Base-by-base conservation (phyloP, 2,888 invertebrate genomes). In the Rhaphigaster nebulosa region DNA sequence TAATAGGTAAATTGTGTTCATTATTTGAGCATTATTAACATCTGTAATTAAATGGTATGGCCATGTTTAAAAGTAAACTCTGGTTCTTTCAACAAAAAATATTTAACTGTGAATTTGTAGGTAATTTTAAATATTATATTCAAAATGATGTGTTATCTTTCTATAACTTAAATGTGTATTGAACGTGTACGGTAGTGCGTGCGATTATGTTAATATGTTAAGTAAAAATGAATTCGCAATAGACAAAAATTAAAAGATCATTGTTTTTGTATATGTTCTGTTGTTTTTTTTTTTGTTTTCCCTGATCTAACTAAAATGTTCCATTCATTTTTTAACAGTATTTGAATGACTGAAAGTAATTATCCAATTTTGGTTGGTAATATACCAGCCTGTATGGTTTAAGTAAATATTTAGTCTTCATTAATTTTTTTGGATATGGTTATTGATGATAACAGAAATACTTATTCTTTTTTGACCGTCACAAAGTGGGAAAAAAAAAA, bases 141-240 rank as follows among this genome's bases (percentile, higher is more conserved):
- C 50, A 89, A 45, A 84, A 84, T 76, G 87, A 90, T 90, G 65
- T 90, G 87, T 90, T 90, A 90, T 65, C 90, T 90, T 84, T 90
- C 84, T 90, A 76, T 90, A 90, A 90, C 90, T 90, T 90, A 84
- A 90, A 65, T 84, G 54, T 84, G 84, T 87, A 87, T 90, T 90
- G 90, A 90, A 90, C 80, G 90, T 90, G 90, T 90, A 56, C 87
- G 90, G 90, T 90, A 90, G 90, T 90, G 80, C 90, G 90, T 90
- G 90, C 90, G 90, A 90, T 90, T 45, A 89, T 89, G 89, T 89
- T 89, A 88, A 88, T 89, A 89, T 89, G 56, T 89, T 65, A 89
- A 60, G 70, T 76, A 76, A 70, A 88, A 89, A 34, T 89, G 76
- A 89, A 76, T 70, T 76, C 70, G n/a, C 76, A 70, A 89, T 89